These are phyloP conservation scores for Schizopygopsis malacanthus DNA, from an alignment of 2,797 vertebrate species.

Conservation along the genomic window DNA sequence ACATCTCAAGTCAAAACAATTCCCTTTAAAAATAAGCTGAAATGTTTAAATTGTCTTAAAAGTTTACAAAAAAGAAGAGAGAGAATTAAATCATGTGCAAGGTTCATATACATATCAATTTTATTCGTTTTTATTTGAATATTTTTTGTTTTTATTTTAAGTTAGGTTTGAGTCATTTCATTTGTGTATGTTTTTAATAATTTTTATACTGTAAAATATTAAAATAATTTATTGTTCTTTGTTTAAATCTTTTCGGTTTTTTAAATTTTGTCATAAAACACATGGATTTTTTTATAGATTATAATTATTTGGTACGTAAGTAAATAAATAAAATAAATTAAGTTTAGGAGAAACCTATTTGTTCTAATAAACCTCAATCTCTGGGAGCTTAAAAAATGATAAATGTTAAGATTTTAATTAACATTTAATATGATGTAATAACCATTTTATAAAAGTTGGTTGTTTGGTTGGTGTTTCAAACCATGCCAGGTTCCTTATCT, in stretches of 20 bases:
- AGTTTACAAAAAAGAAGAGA: no score
- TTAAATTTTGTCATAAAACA: neutral
- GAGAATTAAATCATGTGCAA: no score
- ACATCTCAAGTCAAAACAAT: neutral
- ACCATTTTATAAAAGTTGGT: neutral
- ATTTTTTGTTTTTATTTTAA: neutral
- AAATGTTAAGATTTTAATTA: neutral
- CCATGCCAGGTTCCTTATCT: neutral
- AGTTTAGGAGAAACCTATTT: neutral
- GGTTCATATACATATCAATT: no score
- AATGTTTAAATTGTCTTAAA: neutral
- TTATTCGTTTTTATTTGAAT: neutral
- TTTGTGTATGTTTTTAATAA: accelerated
- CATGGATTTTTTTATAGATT: neutral
- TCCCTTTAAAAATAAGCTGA: neutral
- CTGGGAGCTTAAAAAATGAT: neutral
- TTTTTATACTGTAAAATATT: neutral
- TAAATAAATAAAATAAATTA: neutral
- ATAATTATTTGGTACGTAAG: no score
- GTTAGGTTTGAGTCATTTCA: neutral
- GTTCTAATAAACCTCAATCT: neutral
- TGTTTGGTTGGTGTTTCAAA: neutral
- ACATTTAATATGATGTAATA: neutral
- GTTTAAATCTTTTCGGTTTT: neutral
- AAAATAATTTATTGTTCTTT: neutral